phyloP scores from a whole-genome alignment of 2,113 vertebrate genomes.

The Elgaria multicarinata region DNA sequence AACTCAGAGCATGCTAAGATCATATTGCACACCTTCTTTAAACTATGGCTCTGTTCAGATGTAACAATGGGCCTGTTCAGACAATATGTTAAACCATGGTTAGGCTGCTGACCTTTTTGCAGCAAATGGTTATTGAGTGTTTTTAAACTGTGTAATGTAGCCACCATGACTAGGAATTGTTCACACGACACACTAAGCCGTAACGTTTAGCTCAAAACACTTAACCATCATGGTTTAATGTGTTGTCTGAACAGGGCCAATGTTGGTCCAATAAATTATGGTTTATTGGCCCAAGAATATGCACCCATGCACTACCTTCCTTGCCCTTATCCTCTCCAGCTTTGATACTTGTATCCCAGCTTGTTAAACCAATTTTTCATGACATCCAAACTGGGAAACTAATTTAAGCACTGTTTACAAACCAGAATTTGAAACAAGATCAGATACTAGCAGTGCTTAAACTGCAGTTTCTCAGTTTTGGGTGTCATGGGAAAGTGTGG shows the following conservation, averaged over 20 bases:
- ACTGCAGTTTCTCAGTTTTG: background rate
- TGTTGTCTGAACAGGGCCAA: no score
- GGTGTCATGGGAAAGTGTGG: background rate
- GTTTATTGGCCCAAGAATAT: background rate
- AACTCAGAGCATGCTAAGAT: background rate
- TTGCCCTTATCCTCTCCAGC: background rate
- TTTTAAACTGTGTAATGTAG: no score
- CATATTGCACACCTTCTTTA: background rate
- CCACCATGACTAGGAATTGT: no score
- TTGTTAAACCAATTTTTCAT: background rate
- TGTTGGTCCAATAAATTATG: background rate
- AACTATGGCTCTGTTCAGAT: background rate
- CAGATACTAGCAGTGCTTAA: background rate
- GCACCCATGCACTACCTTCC: background rate
- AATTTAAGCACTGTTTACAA: background rate
- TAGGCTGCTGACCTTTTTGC: no score
- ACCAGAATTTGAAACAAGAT: background rate
- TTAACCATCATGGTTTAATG: no score
- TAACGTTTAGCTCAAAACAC: no score
- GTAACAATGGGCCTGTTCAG: background rate
- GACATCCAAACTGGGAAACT: no score
- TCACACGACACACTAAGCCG: no score
- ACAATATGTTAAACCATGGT: no score
- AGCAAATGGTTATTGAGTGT: no score
- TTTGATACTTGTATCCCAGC: background rate